These are phyloP conservation scores for Platysteira castanea DNA, from an alignment of 2,113 vertebrate genomes.

Conservation along the genomic window DNA sequence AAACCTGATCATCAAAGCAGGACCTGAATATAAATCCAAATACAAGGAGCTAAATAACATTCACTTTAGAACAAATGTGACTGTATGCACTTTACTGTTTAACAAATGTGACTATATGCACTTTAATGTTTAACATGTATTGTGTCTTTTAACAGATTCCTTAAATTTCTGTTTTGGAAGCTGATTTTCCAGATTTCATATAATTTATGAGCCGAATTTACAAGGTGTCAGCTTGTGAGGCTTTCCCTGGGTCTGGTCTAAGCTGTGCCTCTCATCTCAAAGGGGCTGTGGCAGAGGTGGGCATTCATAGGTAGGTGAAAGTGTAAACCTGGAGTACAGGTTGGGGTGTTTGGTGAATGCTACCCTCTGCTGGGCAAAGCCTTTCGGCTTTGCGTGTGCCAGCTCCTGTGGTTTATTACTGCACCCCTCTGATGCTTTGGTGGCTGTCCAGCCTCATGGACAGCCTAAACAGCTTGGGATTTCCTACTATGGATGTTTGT, in stretches of 20 bases:
- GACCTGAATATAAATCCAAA: not conserved
- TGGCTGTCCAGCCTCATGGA: not conserved
- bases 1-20: not conserved
- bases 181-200: not conserved
- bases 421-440: not conserved
- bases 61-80: not conserved
- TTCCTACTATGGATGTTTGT: accelerated
- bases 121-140: not conserved
- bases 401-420: not conserved
- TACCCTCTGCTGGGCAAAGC: conserved; percentile 53
- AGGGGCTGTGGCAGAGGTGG: not conserved
- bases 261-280: not conserved
- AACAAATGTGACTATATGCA: not conserved
- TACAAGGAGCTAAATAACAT: not conserved
- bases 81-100: no score
- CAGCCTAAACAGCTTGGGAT: not conserved
- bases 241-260: not conserved
- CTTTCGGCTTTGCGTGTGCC: not conserved
- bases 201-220: not conserved
- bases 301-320: not conserved
- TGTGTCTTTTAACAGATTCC: not conserved
- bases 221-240: not conserved
- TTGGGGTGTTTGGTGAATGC: conserved; percentile 7
- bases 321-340: not conserved
- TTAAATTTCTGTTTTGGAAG: not conserved